Evolutionary conservation across 2,113 vertebrate species (phyloP), one percentile per base, ranked within the genome.

Genomic region (Suncus etruscus): DNA sequence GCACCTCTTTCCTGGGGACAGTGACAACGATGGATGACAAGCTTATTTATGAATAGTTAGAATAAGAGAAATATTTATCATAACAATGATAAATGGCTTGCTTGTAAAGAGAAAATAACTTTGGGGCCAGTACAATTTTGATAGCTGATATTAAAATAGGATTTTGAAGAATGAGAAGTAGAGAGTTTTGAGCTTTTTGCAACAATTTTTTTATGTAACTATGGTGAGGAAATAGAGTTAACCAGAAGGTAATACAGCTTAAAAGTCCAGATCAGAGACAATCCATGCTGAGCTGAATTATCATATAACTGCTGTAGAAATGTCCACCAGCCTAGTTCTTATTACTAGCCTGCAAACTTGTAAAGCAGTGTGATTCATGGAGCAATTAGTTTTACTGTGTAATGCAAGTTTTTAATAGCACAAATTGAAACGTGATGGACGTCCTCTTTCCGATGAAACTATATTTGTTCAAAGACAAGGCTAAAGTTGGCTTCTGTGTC

Each of bases 401-500:
- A 92, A 73, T 54, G 15, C 69, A 88, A 88, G 89, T 83, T 96
- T 97, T 96, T 93, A 94, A 74, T 93, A 93, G 83, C 72, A 70
- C 65, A 39, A 50, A 92, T 74, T 72, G 78, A 66, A 45, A 48
- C 82, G 75, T 63, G 58, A 39, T 39, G 39, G 39, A 48, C 95
- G 94, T 83, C 80, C 90, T 91, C 74, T 81, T 95, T 84, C 82
- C 80, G 63, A 84, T 81, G 81, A 87, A 95, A 79, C 39, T 81
- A 66, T 31, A 18, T 22, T 83, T 73, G 92, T 94, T 48, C 45
- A 65, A 93, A 86, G 88, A 45, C 83, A 86, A 45, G 91, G 39
- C 83, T 96, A 80, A 96, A 97, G 95, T 96, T 96, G 91, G 75
- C 94, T 68, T 93, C 89, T 63, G 89, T 78, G 94, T 86, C 90